A percentile compares a stretch with the other conserved stretches of the same genome.
Conservation (phyloP, 64 coral and sea anemone genomes). For the Montipora sp. region DNA sequence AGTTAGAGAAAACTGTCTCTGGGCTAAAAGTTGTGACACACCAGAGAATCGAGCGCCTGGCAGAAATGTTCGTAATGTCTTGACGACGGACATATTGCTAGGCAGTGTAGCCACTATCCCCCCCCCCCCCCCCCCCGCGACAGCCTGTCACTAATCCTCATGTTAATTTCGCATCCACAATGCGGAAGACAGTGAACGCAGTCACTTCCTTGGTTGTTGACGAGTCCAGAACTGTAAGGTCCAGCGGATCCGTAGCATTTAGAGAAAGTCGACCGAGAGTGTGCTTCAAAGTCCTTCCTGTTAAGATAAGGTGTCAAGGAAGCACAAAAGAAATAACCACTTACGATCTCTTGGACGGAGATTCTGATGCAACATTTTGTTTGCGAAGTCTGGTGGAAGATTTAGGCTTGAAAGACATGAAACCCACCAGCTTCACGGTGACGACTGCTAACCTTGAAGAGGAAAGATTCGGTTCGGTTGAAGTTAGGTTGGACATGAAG, state of each 20-base stretch:
- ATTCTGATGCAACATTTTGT: slow-evolving; percentile 68
- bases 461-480: background rate
- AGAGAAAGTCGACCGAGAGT: slow-evolving; percentile 43
- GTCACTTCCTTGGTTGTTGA: no score
- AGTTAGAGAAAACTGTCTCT: no score
- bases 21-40: no score
- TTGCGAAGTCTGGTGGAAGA: slow-evolving; percentile 33
- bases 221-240: background rate
- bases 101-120: slow-evolving; percentile 40
- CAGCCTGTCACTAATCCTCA: no score
- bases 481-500: slow-evolving; percentile 8
- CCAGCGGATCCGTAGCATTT: slow-evolving; percentile 39
- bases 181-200: no score
- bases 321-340: slow-evolving; percentile 52
- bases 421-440: background rate
- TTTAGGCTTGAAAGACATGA: background rate
- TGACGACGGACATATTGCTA: slow-evolving; percentile 63
- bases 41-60: no score
- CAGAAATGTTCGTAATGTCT: no score
- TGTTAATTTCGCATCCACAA: no score
- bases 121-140: no score
- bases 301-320: slow-evolving; percentile 41
- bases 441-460: background rate
- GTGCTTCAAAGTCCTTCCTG: slow-evolving; percentile 75
- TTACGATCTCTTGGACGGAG: slow-evolving; percentile 57